Evolutionary conservation across 92 coral and sea anemone genomes (phyloP).

Genomic region (Diadumene lineata): DNA sequence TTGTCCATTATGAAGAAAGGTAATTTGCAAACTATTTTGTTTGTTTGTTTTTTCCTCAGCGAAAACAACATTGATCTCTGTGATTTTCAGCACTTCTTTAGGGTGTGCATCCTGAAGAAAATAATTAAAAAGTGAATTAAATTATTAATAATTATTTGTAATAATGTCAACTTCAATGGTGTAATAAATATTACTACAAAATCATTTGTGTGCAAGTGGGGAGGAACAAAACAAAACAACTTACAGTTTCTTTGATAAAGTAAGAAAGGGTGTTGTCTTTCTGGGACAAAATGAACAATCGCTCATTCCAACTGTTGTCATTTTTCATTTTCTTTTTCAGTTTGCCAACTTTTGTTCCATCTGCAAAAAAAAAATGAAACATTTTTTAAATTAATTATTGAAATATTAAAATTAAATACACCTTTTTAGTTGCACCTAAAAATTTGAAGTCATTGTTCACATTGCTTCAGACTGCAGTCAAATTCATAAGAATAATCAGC

Average conservation of each 20-base stretch:
- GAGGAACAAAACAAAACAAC: not conserved
- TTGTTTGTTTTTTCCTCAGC: constrained; percentile 87
- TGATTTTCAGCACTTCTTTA: constrained; percentile 61
- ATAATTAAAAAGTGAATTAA: not conserved
- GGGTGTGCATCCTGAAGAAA: constrained; percentile 69
- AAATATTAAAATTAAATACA: too few species aligned
- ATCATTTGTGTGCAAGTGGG: too few species aligned
- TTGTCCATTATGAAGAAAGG: constrained; percentile 60
- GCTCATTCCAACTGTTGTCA: constrained; percentile 74
- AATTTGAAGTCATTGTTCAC: too few species aligned
- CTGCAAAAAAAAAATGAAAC: too few species aligned
- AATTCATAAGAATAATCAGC: too few species aligned
- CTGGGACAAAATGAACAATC: constrained; percentile 72
- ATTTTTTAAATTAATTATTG: too few species aligned
- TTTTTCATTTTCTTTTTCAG: constrained; percentile 85
- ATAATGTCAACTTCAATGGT: not conserved
- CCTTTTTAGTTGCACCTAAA: too few species aligned
- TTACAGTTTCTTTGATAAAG: constrained; percentile 71
- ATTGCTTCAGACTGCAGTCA: too few species aligned
- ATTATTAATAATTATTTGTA: not conserved
- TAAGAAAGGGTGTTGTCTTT: constrained; percentile 66
- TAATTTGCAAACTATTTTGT: constrained; percentile 81
- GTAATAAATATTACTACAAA: too few species aligned
- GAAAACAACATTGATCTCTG: constrained; percentile 84
- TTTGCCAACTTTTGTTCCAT: constrained; percentile 43